Conservation (phyloP, 2,888 invertebrate species). For the Rotaria macrura region DNA sequence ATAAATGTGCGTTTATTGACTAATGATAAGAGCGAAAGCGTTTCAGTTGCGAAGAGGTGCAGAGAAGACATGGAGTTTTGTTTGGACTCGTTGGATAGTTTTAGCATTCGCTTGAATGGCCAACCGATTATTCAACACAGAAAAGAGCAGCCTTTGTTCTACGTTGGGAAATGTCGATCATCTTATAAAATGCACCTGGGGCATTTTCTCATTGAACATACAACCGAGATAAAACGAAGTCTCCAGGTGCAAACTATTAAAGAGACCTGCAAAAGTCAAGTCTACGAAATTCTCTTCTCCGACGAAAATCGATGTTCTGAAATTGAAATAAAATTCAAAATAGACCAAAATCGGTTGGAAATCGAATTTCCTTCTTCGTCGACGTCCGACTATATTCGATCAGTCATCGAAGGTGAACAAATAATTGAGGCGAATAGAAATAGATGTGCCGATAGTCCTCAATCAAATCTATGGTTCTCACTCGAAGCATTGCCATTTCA, state of each 20-base stretch:
- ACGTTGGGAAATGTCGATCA: neutral
- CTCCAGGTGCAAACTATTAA: neutral
- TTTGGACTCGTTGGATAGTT: neutral
- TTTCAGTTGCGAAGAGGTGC: too few species aligned
- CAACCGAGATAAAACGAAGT: neutral
- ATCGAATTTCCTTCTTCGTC: neutral
- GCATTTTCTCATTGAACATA: neutral
- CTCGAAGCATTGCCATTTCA: neutral
- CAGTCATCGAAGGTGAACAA: neutral
- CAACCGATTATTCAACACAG: neutral
- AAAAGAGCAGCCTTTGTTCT: neutral
- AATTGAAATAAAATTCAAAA: neutral
- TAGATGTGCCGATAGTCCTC: neutral
- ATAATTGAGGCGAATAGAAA: neutral
- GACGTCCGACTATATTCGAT: neutral
- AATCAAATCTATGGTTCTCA: neutral
- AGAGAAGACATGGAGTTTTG: neutral
- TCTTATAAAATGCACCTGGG: neutral
- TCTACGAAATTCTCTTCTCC: neutral
- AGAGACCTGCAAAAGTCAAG: neutral
- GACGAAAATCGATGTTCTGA: neutral
- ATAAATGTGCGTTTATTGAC: too few species aligned
- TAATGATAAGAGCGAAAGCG: too few species aligned
- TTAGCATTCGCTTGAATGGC: neutral
- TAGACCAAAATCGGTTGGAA: neutral